A percentile compares a stretch with the other conserved stretches of the same genome.
These are phyloP conservation scores for Acrobasis repandana DNA, from an alignment of 2,888 invertebrate species.

Conservation along the genomic window DNA sequence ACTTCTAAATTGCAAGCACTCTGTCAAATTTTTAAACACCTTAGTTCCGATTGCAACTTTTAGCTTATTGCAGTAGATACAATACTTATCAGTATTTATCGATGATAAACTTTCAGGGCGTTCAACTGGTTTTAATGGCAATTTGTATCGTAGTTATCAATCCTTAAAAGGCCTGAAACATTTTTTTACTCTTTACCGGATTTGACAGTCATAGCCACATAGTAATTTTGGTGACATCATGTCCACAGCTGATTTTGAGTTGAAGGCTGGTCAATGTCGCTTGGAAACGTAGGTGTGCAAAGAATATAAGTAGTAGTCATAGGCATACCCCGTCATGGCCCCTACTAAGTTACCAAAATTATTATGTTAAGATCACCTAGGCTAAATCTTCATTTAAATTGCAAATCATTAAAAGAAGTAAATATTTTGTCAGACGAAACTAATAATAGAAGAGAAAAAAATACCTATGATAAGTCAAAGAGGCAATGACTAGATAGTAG, in stretches of 20 bases:
- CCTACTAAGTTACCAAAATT: slow-evolving; percentile 27
- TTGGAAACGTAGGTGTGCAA: slow-evolving; percentile 50
- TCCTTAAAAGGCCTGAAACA: slow-evolving; percentile 25
- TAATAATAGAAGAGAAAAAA: neutral
- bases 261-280: slow-evolving; percentile 72
- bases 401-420: neutral
- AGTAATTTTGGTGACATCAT: slow-evolving; percentile 65
- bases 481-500: neutral
- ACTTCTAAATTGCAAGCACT: slow-evolving; percentile 60
- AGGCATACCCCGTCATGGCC: slow-evolving; percentile 49
- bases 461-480: neutral
- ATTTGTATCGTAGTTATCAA: neutral
- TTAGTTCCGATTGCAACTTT: neutral
- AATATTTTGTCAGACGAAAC: neutral
- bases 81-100: neutral
- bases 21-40: slow-evolving; percentile 46
- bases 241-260: slow-evolving; percentile 69
- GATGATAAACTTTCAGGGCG: neutral
- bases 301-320: slow-evolving; percentile 22
- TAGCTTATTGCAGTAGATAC: too few relatives aligned
- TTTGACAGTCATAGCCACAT: slow-evolving; percentile 39
- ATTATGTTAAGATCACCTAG: neutral
- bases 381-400: slow-evolving; percentile 6
- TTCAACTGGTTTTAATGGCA: neutral
- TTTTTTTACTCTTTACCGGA: slow-evolving; percentile 9